Conservation (phyloP, 2,797 vertebrate genomes). For the Gouania willdenowi region DNA sequence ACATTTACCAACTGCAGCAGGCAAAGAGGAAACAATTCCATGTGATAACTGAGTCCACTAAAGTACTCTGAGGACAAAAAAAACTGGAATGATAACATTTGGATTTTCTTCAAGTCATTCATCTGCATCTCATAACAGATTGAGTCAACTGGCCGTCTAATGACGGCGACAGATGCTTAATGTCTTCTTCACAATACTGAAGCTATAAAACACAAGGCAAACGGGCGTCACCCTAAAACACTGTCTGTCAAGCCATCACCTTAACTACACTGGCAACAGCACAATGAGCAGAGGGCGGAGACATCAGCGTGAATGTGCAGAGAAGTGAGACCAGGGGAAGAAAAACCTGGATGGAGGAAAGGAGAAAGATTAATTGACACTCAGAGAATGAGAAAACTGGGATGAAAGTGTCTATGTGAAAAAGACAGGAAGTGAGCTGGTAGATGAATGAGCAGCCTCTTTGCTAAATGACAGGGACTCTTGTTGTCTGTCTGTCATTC, state of each 20-base stretch:
- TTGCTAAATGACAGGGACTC: slow-evolving; percentile 50
- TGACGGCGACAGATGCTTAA: slow-evolving; percentile 68
- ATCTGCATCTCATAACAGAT: slow-evolving; percentile 61
- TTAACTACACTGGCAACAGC: slow-evolving; percentile 59
- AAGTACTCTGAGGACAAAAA: slow-evolving; percentile 33
- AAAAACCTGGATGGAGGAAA: slow-evolving; percentile 29
- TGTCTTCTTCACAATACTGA: slow-evolving; percentile 65
- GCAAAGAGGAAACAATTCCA: slow-evolving; percentile 24
- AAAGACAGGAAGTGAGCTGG: slow-evolving; percentile 24
- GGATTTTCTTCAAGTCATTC: slow-evolving; percentile 64
- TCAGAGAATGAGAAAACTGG: slow-evolving; percentile 46
- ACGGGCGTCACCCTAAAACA: slow-evolving; percentile 62
- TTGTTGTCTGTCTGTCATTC: slow-evolving; percentile 58
- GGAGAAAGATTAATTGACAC: slow-evolving; percentile 53
- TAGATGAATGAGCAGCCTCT: slow-evolving; percentile 47
- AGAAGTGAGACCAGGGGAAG: slow-evolving; percentile 8
- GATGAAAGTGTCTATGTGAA: slow-evolving; percentile 37
- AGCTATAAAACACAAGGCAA: slow-evolving; percentile 68
- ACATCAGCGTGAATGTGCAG: slow-evolving; percentile 12
- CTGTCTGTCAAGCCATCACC: slow-evolving; percentile 67
- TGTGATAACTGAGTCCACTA: slow-evolving; percentile 40
- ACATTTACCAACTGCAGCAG: slow-evolving; percentile 18
- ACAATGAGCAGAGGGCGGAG: slow-evolving; percentile 25
- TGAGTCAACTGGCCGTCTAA: slow-evolving; percentile 55
- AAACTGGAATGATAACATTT: slow-evolving; percentile 52